Base-by-base conservation (phyloP, 1,140 invertebrate genomes). In the Cardiocondyla obscurior region DNA sequence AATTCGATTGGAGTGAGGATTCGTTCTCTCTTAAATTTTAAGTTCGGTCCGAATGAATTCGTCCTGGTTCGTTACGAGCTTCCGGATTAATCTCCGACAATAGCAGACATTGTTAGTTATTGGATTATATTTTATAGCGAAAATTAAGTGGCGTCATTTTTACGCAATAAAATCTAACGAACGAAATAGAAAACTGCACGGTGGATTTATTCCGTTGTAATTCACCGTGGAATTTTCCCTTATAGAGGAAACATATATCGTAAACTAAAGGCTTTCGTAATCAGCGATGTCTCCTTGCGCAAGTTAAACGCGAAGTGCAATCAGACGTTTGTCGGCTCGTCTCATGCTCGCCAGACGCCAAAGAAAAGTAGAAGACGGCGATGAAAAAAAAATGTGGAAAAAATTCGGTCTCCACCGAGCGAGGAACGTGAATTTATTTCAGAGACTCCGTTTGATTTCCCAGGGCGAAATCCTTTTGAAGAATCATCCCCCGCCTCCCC, bases 391-490 rank as follows among this genome's bases (percentile, higher is more conserved):
- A 60, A 64, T 49, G 22, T 22, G 64, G 33, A 69, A 79, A 79
- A 79, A 79, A 79, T 65, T 55, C n/a, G 7, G 51, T 57, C 51
- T 72, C 65, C 14, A 33, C 19, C 7, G 33, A 36, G 70, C 25
- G 49, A 57, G 42, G 49, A 14, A 49, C 28, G 51, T 65, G 49
- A 83, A 83, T 79, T 83, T 83, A 65, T 77, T 77, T 77, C 73
- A 51, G 72, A 58, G 51, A 79, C 51, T 67, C 73, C 39, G 73
- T 83, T 83, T 83, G 81, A 83, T 83, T 83, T 83, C 81, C 81
- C 73, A 65, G 46, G 81, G 81, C 81, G 81, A 83, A 83, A 83
- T 83, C 49, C 51, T 79, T 83, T 77, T 83, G 81, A 83, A 83
- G 73, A 79, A 77, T 67, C 30, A 36, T n/a, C n/a, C n/a, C n/a